These are phyloP conservation scores for Acromyrmex heyeri DNA, from an alignment of 1,140 invertebrate genomes.

Conservation along the genomic window DNA sequence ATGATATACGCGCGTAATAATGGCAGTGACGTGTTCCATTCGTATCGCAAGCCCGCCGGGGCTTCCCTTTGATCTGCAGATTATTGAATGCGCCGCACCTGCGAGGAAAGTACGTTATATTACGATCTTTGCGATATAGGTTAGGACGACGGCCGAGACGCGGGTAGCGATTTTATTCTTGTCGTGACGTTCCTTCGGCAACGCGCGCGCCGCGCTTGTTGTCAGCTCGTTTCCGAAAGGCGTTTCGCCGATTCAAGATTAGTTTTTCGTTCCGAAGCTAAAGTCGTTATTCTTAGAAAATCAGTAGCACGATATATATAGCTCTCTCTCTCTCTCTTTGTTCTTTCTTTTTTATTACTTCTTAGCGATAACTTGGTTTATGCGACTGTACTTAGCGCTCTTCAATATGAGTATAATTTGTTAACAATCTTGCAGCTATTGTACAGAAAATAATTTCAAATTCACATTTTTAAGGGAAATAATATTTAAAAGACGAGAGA, in stretches of 20 bases:
- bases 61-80: constrained; percentile 81
- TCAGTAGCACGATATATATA: neutral
- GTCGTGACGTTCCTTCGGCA: neutral
- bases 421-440: constrained; percentile 16
- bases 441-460: neutral
- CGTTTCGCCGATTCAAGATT: neutral
- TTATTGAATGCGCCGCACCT: constrained; percentile 81
- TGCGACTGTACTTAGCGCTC: neutral
- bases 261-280: too few relatives aligned
- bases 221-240: neutral
- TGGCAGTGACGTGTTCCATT: constrained; percentile 78
- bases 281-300: neutral
- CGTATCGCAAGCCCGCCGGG: constrained; percentile 61
- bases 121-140: constrained; percentile 69
- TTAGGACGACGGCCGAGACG: constrained; percentile 71
- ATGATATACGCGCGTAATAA: constrained; percentile 67
- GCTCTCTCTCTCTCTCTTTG: neutral
- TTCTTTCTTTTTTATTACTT: neutral
- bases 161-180: neutral
- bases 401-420: constrained; percentile 2
- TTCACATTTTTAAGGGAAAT: neutral
- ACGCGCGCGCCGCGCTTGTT: neutral
- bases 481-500: neutral
- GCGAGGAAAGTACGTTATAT: constrained; percentile 70
- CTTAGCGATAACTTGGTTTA: neutral